Evolutionary conservation across 2,797 vertebrate species (phyloP).

Genomic region (Pteronotus mesoamericanus): DNA sequence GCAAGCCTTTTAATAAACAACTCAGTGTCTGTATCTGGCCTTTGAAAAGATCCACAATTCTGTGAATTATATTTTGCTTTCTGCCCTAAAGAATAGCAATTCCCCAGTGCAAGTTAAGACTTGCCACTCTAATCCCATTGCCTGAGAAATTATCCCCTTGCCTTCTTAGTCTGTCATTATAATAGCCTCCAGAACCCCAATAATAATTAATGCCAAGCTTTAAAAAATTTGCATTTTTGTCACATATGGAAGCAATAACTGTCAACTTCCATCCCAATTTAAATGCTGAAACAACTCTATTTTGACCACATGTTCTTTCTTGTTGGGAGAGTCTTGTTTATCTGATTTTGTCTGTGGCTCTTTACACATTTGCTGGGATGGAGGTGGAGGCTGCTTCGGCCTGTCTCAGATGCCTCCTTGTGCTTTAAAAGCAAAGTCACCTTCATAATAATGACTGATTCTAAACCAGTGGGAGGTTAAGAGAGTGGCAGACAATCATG

Average conservation of each 20-base stretch:
- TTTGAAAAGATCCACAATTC: background rate
- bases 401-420: background rate
- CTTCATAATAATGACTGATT: background rate
- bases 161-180: background rate
- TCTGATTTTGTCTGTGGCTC: background rate
- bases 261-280: slow-evolving; percentile 2
- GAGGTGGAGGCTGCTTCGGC: background rate
- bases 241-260: slow-evolving; percentile 25
- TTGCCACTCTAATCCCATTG: background rate
- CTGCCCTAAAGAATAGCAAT: background rate
- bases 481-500: background rate
- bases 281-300: slow-evolving; percentile 39
- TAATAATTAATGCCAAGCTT: background rate
- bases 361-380: background rate
- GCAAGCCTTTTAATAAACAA: background rate
- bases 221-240: background rate
- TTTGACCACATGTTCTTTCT: background rate
- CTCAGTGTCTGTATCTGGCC: background rate
- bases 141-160: background rate
- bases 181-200: background rate
- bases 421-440: background rate
- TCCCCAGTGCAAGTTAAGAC: background rate
- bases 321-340: background rate
- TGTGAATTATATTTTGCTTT: background rate
- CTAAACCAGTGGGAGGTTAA: background rate